phyloP scores from a whole-genome alignment of 2,797 vertebrate species.

The Hylomyscus alleni region DNA sequence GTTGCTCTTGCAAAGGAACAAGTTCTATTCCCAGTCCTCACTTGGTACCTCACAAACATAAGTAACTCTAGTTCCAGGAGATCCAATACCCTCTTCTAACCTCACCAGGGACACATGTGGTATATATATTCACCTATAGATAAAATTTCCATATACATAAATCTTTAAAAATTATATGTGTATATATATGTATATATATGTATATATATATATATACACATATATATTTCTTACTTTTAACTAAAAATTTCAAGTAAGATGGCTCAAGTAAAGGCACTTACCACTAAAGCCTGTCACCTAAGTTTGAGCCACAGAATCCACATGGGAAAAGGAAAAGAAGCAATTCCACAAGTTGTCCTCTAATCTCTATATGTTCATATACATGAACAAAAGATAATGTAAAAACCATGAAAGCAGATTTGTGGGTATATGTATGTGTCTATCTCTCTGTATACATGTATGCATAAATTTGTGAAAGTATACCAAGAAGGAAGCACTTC shows the following conservation, averaged over 20 bases:
- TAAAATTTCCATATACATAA: neutral
- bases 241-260: neutral
- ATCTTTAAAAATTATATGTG: neutral
- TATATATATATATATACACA: neutral
- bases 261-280: neutral
- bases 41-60: neutral
- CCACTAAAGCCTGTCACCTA: neutral
- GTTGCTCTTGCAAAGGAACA: neutral
- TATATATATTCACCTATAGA: neutral
- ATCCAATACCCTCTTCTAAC: neutral
- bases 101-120: neutral
- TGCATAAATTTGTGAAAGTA: neutral
- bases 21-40: neutral
- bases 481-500: neutral
- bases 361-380: neutral
- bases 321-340: neutral
- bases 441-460: neutral
- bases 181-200: too few species aligned
- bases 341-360: neutral
- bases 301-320: neutral
- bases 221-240: neutral
- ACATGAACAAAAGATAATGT: neutral
- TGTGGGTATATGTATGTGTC: neutral
- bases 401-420: neutral
- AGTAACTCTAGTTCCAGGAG: neutral